Evolutionary conservation across 37 sponge, comb jelly and placozoan species (phyloP).

Genomic region (Tethya wilhelma): DNA sequence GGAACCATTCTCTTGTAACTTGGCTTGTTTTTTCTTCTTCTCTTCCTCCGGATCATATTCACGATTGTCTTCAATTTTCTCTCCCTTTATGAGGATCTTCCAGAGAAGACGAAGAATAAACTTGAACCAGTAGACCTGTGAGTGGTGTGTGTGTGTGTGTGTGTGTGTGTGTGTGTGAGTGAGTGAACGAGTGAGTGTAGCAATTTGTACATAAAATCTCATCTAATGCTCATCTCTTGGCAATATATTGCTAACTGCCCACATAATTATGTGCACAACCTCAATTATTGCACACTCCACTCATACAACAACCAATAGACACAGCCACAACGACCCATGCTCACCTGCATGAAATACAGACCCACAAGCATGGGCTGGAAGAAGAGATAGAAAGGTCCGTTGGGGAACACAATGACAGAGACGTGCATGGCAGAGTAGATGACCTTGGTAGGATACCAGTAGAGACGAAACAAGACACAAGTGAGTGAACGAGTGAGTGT

Average conservation of each 20-base stretch:
- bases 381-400: constrained; percentile 69
- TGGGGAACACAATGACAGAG: constrained; percentile 37
- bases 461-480: constrained; percentile 76
- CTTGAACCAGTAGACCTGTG: constrained; percentile 72
- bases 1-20: neutral
- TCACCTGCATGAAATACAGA: constrained; percentile 77
- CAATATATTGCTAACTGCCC: neutral
- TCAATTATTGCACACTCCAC: neutral
- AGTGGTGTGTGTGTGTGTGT: too few relatives aligned
- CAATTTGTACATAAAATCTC: too few relatives aligned
- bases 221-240: too few relatives aligned
- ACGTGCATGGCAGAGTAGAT: constrained; percentile 64
- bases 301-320: neutral
- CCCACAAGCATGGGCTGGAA: constrained; percentile 60
- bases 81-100: constrained; percentile 49
- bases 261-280: neutral
- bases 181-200: too few relatives aligned
- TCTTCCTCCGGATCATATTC: constrained; percentile 30
- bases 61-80: constrained; percentile 43
- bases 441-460: constrained; percentile 86
- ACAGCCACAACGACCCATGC: neutral
- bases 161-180: too few relatives aligned
- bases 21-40: neutral
- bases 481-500: too few relatives aligned
- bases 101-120: constrained; percentile 64